Evolutionary conservation across 2,888 invertebrate genomes (phyloP).

Genomic region (Tuta absoluta): DNA sequence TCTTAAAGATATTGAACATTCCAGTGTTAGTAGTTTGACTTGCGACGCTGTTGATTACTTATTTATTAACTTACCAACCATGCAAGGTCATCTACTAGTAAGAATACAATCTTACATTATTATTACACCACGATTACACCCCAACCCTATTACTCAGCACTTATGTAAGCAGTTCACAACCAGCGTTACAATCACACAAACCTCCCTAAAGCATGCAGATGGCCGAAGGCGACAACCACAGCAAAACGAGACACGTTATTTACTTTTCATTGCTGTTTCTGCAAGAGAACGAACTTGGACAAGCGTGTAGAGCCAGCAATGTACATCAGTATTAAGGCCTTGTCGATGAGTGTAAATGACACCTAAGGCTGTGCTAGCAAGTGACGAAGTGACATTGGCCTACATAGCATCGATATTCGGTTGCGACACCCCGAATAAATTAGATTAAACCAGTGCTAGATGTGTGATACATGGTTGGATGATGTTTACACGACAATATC

Average conservation of each 20-base stretch:
- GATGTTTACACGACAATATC: too few relatives aligned
- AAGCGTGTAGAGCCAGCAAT: neutral
- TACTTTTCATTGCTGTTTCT: neutral
- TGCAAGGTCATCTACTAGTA: too few relatives aligned
- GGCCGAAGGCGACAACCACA: neutral
- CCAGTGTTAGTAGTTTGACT: too few relatives aligned
- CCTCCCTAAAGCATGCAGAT: neutral
- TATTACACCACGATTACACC: constrained; percentile 1
- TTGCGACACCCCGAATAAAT: constrained; percentile 23
- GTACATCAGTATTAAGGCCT: neutral
- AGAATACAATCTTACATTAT: neutral
- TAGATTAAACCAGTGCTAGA: neutral
- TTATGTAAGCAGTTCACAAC: neutral
- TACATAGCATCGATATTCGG: constrained; percentile 25
- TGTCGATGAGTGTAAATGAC: neutral
- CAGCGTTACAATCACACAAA: neutral
- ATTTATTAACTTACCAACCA: too few relatives aligned
- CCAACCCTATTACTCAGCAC: neutral
- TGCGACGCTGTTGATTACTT: too few relatives aligned
- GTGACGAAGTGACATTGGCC: constrained; percentile 25
- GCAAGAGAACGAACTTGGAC: neutral
- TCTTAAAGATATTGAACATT: too few relatives aligned
- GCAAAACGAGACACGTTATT: neutral
- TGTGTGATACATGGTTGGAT: neutral
- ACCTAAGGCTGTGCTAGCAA: constrained; percentile 2